Evolutionary conservation across 2,797 vertebrate genomes (phyloP).

Genomic region (Hydrocynus forskahlii): DNA sequence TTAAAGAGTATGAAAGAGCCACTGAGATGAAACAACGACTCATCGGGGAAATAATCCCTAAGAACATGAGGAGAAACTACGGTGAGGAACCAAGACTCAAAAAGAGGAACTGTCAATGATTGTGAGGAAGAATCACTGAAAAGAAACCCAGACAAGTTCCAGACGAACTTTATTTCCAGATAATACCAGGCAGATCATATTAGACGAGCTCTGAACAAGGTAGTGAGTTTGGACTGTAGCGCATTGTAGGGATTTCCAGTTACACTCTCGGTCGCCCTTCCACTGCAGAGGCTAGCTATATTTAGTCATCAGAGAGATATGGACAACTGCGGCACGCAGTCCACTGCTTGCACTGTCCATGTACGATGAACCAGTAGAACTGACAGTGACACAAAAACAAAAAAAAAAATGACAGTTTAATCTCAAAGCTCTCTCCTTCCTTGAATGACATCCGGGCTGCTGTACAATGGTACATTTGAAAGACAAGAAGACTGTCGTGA

Average conservation of each 20-base stretch:
- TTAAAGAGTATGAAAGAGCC: no score
- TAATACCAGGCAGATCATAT: slow-evolving; percentile 27
- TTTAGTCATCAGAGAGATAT: slow-evolving; percentile 7
- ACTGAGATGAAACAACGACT: no score
- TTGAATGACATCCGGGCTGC: no score
- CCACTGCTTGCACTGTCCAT: background rate
- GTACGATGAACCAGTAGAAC: background rate
- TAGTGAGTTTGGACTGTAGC: slow-evolving; percentile 1
- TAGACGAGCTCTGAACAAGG: slow-evolving; percentile 6
- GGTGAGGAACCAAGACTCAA: no score
- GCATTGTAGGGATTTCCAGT: slow-evolving; percentile 34
- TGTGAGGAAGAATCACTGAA: background rate
- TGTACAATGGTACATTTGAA: no score
- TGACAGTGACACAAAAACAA: background rate
- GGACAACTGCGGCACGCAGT: background rate
- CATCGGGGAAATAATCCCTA: background rate
- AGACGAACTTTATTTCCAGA: background rate
- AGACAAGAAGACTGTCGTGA: no score
- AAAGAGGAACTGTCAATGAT: no score
- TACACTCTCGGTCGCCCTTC: slow-evolving; percentile 9
- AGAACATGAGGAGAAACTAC: background rate
- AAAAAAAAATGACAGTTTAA: background rate
- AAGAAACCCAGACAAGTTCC: background rate
- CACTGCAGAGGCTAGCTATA: slow-evolving; percentile 9
- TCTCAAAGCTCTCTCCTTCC: no score